These are phyloP conservation scores for Myopa tessellatipennis DNA, from an alignment of 2,888 invertebrate species.

Conservation along the genomic window DNA sequence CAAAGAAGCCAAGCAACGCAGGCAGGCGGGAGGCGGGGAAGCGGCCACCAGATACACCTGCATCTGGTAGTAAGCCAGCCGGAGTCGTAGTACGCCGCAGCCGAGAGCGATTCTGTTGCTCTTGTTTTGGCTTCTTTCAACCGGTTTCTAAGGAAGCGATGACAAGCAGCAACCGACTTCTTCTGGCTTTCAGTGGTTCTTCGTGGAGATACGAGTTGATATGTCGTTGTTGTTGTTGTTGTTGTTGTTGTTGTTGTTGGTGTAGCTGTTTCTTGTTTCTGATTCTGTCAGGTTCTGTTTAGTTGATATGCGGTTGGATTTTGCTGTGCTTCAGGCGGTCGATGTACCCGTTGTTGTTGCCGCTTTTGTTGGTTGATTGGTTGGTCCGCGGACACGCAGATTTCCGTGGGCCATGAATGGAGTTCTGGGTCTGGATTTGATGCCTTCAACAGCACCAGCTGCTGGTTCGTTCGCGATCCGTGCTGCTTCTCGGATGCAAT, in stretches of 20 bases:
- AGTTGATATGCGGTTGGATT: background rate
- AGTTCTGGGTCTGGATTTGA: background rate
- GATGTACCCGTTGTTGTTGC: background rate
- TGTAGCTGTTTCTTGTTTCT: slow-evolving; percentile 16
- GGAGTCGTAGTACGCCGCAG: slow-evolving; percentile 11
- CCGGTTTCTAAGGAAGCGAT: slow-evolving; percentile 61
- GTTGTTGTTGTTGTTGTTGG: slow-evolving; percentile 10
- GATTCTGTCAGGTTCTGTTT: slow-evolving; percentile 21
- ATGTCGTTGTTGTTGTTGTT: slow-evolving; percentile 28
- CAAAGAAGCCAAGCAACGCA: slow-evolving; percentile 8
- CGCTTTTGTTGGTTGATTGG: slow-evolving; percentile 8
- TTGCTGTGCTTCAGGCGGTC: too few relatives aligned
- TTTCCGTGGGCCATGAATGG: slow-evolving; percentile 4
- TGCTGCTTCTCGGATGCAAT: background rate
- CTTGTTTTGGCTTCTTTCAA: slow-evolving; percentile 44
- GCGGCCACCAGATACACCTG: slow-evolving; percentile 32
- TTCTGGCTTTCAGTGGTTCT: background rate
- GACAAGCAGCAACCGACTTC: slow-evolving; percentile 25
- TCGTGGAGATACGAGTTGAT: slow-evolving; percentile 8
- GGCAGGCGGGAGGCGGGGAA: background rate
- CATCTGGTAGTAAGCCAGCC: slow-evolving; percentile 11
- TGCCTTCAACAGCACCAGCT: background rate
- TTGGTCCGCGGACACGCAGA: background rate
- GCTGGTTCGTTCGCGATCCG: background rate
- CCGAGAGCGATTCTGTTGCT: slow-evolving; percentile 23